These are phyloP conservation scores for Actinostola sp. DNA, from an alignment of 92 coral and sea anemone species.

Conservation along the genomic window DNA sequence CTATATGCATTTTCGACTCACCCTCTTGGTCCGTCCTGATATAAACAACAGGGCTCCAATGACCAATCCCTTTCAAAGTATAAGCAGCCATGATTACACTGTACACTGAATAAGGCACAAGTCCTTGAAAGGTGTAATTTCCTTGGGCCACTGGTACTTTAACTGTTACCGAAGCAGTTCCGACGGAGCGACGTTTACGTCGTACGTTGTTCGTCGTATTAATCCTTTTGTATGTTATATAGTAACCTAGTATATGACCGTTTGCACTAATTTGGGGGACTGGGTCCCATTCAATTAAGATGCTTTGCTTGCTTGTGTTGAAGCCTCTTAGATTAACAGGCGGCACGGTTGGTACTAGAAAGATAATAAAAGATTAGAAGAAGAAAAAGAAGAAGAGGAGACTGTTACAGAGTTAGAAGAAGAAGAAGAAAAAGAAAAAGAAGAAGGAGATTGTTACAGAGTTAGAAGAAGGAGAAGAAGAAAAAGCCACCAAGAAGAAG, in stretches of 20 bases:
- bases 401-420: too few relatives aligned
- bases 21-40: slow-evolving; percentile 90
- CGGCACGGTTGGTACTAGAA: slow-evolving; percentile 63
- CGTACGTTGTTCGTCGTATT: slow-evolving; percentile 3
- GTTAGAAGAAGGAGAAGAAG: too few relatives aligned
- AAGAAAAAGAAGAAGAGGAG: too few relatives aligned
- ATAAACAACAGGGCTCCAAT: slow-evolving; percentile 39
- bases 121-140: slow-evolving; percentile 31
- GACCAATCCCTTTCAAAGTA: slow-evolving; percentile 75
- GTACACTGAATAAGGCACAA: slow-evolving; percentile 67
- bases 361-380: too few relatives aligned
- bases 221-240: slow-evolving; percentile 32
- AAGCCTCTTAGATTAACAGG: slow-evolving; percentile 65
- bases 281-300: slow-evolving; percentile 60
- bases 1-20: too few relatives aligned
- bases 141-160: not conserved
- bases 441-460: too few relatives aligned
- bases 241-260: slow-evolving; percentile 75
- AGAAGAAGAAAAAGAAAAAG: too few relatives aligned
- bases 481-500: too few relatives aligned
- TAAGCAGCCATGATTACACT: slow-evolving; percentile 56
- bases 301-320: slow-evolving; percentile 71
- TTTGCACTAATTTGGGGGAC: slow-evolving; percentile 60
- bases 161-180: not conserved
- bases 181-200: slow-evolving; percentile 21